These are phyloP conservation scores for Cygnus buccinator DNA, from an alignment of 2,113 vertebrate species.

Conservation along the genomic window DNA sequence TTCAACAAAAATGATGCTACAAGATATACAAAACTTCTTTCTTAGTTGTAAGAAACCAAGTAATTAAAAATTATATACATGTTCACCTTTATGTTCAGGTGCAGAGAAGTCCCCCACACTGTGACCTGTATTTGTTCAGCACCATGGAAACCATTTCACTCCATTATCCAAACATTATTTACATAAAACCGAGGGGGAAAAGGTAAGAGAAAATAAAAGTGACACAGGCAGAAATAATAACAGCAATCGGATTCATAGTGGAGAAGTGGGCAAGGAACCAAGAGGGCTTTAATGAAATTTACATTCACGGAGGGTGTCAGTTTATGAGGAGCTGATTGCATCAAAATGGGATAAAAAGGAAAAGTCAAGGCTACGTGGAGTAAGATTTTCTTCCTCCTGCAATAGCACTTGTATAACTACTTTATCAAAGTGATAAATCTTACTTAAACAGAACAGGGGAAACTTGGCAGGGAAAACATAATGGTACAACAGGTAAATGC, in stretches of 20 bases:
- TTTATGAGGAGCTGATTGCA: background rate
- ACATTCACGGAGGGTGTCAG: background rate
- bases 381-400: background rate
- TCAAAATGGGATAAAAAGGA: background rate
- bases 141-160: conserved; percentile 82
- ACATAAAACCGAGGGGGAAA: conserved; percentile 74
- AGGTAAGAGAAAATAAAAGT: conserved; percentile 71
- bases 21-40: conserved; percentile 58
- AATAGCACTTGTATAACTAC: background rate
- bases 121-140: conserved; percentile 80
- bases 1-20: background rate
- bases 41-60: conserved; percentile 51
- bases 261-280: conserved; percentile 42
- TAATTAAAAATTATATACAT: conserved; percentile 74
- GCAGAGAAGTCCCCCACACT: conserved; percentile 70
- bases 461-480: background rate
- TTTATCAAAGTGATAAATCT: background rate
- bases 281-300: conserved; percentile 48
- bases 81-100: conserved; percentile 75
- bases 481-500: background rate
- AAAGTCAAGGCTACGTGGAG: background rate
- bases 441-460: background rate
- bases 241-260: conserved; percentile 35
- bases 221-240: conserved; percentile 66
- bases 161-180: conserved; percentile 82